Conservation (phyloP, 1,140 invertebrate genomes). For the Drosophila pruinosa region DNA sequence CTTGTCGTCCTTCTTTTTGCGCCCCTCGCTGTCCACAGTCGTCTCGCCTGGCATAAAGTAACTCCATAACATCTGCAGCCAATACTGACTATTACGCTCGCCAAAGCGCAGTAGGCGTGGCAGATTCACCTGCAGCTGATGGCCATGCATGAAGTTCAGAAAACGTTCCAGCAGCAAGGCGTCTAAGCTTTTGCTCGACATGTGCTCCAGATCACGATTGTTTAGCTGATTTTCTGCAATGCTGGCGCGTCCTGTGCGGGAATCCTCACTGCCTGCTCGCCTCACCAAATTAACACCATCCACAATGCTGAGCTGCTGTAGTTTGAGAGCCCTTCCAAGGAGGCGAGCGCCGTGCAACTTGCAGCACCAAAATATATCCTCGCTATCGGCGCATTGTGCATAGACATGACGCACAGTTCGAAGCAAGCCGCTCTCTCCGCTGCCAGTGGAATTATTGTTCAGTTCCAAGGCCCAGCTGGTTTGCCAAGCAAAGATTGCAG, state of each 20-base stretch:
- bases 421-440: slow-evolving; percentile 56
- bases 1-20: slow-evolving; percentile 86
- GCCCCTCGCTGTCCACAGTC: slow-evolving; percentile 63
- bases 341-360: slow-evolving; percentile 87
- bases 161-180: slow-evolving; percentile 85
- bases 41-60: slow-evolving; percentile 59
- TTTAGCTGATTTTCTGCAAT: slow-evolving; percentile 83
- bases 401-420: slow-evolving; percentile 84
- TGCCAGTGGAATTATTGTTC: not conserved
- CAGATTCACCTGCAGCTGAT: slow-evolving; percentile 85
- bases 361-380: slow-evolving; percentile 87
- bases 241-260: slow-evolving; percentile 82
- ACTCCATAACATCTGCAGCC: slow-evolving; percentile 60
- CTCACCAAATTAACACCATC: slow-evolving; percentile 85
- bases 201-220: slow-evolving; percentile 84
- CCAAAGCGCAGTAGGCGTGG: slow-evolving; percentile 80
- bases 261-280: slow-evolving; percentile 65
- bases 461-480: slow-evolving; percentile 35
- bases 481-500: slow-evolving; percentile 22
- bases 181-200: slow-evolving; percentile 84
- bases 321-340: slow-evolving; percentile 85
- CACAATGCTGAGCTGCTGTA: slow-evolving; percentile 85
- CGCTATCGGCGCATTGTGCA: slow-evolving; percentile 85
- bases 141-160: slow-evolving; percentile 85
- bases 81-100: slow-evolving; percentile 71